phyloP scores from a whole-genome alignment of 2,888 invertebrate genomes.

The Calliopum simillimum region DNA sequence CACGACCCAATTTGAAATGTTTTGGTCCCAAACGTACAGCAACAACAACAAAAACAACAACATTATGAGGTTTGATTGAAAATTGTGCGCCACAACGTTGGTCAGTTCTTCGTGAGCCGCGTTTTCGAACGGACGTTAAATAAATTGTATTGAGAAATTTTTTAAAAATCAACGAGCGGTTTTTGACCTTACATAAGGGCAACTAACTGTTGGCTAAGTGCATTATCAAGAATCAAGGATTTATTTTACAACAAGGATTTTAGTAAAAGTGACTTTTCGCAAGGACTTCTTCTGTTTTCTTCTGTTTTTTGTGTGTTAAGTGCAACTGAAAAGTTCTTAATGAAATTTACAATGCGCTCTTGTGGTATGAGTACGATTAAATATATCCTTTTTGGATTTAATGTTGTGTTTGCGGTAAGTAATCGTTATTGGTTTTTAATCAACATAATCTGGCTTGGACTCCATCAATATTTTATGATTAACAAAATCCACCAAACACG shows the following conservation, averaged over 20 bases:
- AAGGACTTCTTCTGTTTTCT: too few species aligned
- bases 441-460: not conserved
- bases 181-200: too few species aligned
- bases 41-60: constrained; percentile 3
- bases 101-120: constrained; percentile 60
- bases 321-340: constrained; percentile 37
- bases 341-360: constrained; percentile 60
- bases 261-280: too few species aligned
- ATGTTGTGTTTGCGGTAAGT: constrained; percentile 74
- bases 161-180: not conserved
- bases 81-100: constrained; percentile 48
- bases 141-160: not conserved
- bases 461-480: constrained; percentile 5
- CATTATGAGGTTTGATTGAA: constrained; percentile 44
- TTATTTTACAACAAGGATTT: too few species aligned
- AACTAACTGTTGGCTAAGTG: too few species aligned
- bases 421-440: constrained; percentile 15
- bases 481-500: not conserved
- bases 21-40: not conserved
- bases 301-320: not conserved
- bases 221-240: too few species aligned
- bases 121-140: constrained; percentile 53
- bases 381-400: constrained; percentile 73
- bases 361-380: constrained; percentile 72
- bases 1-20: constrained; percentile 17